Conservation (phyloP, 2,888 invertebrate genomes). For the Geotrupes spiniger region DNA sequence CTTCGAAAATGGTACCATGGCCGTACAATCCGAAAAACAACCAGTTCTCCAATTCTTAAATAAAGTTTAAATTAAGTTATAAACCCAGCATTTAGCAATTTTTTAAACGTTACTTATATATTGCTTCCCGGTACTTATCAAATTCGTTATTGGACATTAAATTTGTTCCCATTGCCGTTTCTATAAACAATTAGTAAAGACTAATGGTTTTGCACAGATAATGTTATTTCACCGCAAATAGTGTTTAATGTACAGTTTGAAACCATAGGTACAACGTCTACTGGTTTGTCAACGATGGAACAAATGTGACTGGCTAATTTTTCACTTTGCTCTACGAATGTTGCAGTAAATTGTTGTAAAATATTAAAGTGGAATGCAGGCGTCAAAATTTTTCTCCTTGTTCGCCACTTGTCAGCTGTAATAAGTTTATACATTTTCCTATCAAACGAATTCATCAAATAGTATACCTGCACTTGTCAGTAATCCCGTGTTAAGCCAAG, state of each 20-base stretch:
- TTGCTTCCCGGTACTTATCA: conserved; percentile 56
- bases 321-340: conserved; percentile 50
- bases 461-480: conserved; percentile 46
- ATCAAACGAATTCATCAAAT: no score
- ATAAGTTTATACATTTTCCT: no score
- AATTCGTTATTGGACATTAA: conserved; percentile 37
- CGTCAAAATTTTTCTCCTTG: conserved; percentile 61
- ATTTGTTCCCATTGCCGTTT: conserved; percentile 67
- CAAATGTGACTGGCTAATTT: conserved; percentile 42
- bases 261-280: conserved; percentile 57
- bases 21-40: conserved; percentile 27
- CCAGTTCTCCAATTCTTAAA: conserved; percentile 31
- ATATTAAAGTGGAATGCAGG: conserved; percentile 66
- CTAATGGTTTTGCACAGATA: no score
- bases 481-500: conserved; percentile 46
- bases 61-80: conserved; percentile 15
- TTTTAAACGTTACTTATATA: conserved; percentile 45
- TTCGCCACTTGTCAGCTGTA: conserved; percentile 66
- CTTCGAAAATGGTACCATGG: conserved; percentile 32
- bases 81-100: conserved; percentile 27
- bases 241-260: conserved; percentile 40
- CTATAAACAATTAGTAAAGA: conserved; percentile 39
- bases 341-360: conserved; percentile 48
- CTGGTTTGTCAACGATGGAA: conserved; percentile 35
- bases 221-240: conserved; percentile 22